Conservation (phyloP, 2,888 invertebrate species). For the Schrankia costaestrigalis region DNA sequence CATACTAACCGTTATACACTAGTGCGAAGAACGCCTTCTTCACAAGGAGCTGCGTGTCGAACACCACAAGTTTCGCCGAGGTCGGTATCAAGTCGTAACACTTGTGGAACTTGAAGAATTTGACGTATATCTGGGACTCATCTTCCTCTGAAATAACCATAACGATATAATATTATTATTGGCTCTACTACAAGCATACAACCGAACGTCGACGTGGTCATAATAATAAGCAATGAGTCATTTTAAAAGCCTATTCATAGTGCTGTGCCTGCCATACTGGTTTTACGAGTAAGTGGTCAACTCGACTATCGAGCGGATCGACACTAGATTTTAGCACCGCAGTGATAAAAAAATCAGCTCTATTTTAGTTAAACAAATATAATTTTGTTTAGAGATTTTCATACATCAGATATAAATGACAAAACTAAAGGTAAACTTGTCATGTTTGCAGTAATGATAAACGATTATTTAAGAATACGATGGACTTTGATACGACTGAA, state of each 20-base stretch:
- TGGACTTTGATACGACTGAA: no score
- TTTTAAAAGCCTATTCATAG: slow-evolving; percentile 25
- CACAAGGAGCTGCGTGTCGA: slow-evolving; percentile 98
- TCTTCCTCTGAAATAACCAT: slow-evolving; percentile 89
- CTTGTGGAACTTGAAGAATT: slow-evolving; percentile 99
- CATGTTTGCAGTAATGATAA: slow-evolving; percentile 2
- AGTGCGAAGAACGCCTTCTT: slow-evolving; percentile 99
- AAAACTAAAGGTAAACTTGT: slow-evolving; percentile 8
- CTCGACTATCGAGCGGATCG: slow-evolving; percentile 12
- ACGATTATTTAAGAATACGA: neutral
- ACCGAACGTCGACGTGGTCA: slow-evolving; percentile 18
- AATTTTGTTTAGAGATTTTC: no score
- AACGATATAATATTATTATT: slow-evolving; percentile 19
- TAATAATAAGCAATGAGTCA: slow-evolving; percentile 21
- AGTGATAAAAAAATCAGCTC: slow-evolving; percentile 12
- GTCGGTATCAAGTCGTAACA: slow-evolving; percentile 99
- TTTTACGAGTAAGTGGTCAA: slow-evolving; percentile 3
- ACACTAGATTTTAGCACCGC: slow-evolving; percentile 12
- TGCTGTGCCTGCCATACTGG: slow-evolving; percentile 10
- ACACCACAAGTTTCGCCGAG: slow-evolving; percentile 99
- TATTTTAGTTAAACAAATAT: slow-evolving; percentile 3
- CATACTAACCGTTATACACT: slow-evolving; percentile 94
- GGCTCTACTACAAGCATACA: slow-evolving; percentile 25
- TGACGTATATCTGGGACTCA: slow-evolving; percentile 98
- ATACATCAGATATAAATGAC: no score